Percentiles rank a stretch among this genome's conserved stretches.
These are phyloP conservation scores for Autographa pulchrina DNA, from an alignment of 2,888 invertebrate genomes.

Conservation along the genomic window DNA sequence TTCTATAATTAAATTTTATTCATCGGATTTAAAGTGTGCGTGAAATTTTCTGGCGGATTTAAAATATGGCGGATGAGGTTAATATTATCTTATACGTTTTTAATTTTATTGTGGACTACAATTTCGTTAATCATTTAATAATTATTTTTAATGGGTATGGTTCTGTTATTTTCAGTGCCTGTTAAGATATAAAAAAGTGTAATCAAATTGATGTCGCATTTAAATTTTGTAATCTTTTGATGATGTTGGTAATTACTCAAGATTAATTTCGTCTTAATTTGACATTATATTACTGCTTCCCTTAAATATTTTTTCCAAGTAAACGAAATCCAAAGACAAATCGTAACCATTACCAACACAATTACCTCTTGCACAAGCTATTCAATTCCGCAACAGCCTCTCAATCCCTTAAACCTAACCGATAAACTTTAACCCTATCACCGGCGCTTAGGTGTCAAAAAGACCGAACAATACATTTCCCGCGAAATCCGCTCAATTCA, in stretches of 20 bases:
- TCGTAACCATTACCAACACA: slow-evolving; percentile 14
- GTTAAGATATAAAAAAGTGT: too few relatives aligned
- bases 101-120: not conserved
- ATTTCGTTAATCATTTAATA: too few relatives aligned
- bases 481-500: slow-evolving; percentile 63
- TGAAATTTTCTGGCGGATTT: slow-evolving; percentile 11
- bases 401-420: slow-evolving; percentile 58
- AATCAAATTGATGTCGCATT: too few relatives aligned
- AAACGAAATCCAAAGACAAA: not conserved
- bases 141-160: too few relatives aligned
- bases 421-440: slow-evolving; percentile 58
- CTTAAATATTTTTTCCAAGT: too few relatives aligned
- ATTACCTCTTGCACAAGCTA: slow-evolving; percentile 49
- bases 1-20: slow-evolving; percentile 45
- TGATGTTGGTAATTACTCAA: too few relatives aligned
- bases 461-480: slow-evolving; percentile 62
- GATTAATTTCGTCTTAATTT: too few relatives aligned
- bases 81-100: slow-evolving; percentile 7
- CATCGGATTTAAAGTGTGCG: slow-evolving; percentile 28
- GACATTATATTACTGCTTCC: too few relatives aligned
- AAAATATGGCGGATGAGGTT: slow-evolving; percentile 8
- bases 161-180: too few relatives aligned
- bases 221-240: too few relatives aligned
- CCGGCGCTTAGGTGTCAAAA: slow-evolving; percentile 62
- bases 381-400: slow-evolving; percentile 54